Conservation (phyloP, 2,888 invertebrate genomes). For the Acronicta leporina region DNA sequence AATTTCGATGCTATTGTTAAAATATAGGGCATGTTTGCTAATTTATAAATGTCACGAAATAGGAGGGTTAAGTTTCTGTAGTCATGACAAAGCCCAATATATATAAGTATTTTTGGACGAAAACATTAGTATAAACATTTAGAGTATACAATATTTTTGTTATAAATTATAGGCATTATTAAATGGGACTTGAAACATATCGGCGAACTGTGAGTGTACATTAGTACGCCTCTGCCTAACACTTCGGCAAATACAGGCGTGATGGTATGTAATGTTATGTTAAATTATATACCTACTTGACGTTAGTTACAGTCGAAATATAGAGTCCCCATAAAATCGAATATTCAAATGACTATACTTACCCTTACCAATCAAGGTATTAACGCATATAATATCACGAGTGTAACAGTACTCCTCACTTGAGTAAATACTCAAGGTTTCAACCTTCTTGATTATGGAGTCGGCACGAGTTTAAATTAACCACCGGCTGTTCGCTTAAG, state of each 20-base stretch:
- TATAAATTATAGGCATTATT: slow-evolving; percentile 22
- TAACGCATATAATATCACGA: neutral
- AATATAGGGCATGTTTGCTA: slow-evolving; percentile 43
- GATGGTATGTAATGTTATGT: too few species aligned
- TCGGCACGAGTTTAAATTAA: slow-evolving; percentile 19
- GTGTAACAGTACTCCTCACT: slow-evolving; percentile 14
- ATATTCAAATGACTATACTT: neutral
- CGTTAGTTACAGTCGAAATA: too few species aligned
- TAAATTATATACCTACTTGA: too few species aligned
- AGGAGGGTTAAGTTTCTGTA: slow-evolving; percentile 8
- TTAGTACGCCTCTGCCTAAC: too few species aligned
- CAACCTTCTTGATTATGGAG: slow-evolving; percentile 25
- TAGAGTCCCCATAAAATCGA: too few species aligned
- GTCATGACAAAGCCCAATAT: neutral
- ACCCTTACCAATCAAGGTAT: neutral
- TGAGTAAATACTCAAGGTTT: slow-evolving; percentile 22
- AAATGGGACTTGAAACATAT: too few species aligned
- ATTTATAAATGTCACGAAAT: slow-evolving; percentile 43
- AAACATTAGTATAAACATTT: slow-evolving; percentile 14
- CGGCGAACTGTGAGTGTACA: too few species aligned
- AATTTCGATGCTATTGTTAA: slow-evolving; percentile 48
- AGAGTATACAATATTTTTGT: slow-evolving; percentile 23
- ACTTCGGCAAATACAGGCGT: too few species aligned
- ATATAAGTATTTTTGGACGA: too few species aligned
- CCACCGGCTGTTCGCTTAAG: slow-evolving; percentile 8